These are phyloP conservation scores for Podarcis cretensis DNA, from an alignment of 2,113 vertebrate genomes.

Conservation along the genomic window DNA sequence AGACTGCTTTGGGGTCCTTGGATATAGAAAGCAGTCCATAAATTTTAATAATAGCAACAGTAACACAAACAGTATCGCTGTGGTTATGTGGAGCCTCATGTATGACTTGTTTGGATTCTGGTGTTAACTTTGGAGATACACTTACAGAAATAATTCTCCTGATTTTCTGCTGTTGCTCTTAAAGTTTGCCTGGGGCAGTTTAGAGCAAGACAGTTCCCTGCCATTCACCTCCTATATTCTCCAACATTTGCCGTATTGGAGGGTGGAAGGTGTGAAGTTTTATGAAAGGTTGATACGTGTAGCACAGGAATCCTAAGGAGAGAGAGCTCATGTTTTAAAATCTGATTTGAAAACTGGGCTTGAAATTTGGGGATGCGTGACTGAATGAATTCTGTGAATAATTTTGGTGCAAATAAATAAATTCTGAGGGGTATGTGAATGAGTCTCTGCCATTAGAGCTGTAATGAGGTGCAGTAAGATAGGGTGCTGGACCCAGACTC, in stretches of 20 bases:
- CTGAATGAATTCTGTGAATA: not conserved
- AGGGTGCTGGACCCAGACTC: not conserved
- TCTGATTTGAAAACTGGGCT: not conserved
- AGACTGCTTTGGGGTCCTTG: too few relatives aligned
- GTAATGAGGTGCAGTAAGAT: not conserved
- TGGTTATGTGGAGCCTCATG: not conserved
- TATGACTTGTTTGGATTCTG: too few relatives aligned
- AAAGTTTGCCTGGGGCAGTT: not conserved
- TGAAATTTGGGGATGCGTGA: not conserved
- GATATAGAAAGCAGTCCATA: too few relatives aligned
- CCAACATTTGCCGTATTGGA: not conserved
- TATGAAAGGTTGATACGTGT: not conserved
- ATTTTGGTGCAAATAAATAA: not conserved
- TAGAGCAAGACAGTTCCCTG: not conserved
- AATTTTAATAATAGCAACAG: too few relatives aligned
- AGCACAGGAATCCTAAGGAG: not conserved
- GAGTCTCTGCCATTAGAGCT: not conserved
- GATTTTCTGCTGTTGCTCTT: not conserved
- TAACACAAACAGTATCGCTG: not conserved
- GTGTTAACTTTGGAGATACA: not conserved
- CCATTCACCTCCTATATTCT: not conserved
- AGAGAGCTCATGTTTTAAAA: not conserved
- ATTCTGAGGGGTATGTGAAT: not conserved
- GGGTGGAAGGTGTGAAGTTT: not conserved
- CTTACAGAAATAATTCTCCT: not conserved